Evolutionary conservation across 2,113 vertebrate genomes (phyloP), one percentile per base, ranked within the genome.

Genomic region (Zosterops pallidus): DNA sequence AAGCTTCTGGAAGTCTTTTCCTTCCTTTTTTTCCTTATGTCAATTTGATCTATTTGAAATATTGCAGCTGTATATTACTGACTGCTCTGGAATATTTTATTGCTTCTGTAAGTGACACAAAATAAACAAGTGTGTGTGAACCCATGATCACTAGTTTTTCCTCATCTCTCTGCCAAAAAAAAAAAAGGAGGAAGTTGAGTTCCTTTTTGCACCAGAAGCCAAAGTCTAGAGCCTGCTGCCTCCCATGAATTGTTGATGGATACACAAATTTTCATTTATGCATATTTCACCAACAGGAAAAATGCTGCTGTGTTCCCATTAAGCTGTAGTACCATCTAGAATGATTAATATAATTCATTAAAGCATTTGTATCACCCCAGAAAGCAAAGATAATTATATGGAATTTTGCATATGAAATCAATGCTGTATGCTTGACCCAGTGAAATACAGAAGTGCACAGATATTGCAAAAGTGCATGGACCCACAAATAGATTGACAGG

Each of bases 111-210:
- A 85, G 25, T 65, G 37, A 50, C 26, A 83, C 25, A 57, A 70
- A 74, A 78, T 28, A 57, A 71, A 50, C 35, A 64, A 76, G 13
- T 18, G 13, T 46, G 11, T 72, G 19, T n/a, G 41, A 89, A 56
- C 7, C 14, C 31, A 26, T 44, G 0, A 12, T 22, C 0, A 0
- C 11, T 17, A 41, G 12, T 60, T 96, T 55, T 31, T 87, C 55
- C 44, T 69, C 41, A 37, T 42, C 6, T 63, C 17, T 77, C 46
- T 80, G 46, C 9, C n/a, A 75, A 85, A 75, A 12, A 39, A 37
- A 52, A 55, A 57, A 57, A 65, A 46, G 33, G 20, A 62, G 56
- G 19, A 77, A 62, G 9, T 4, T 69, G 55, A 41, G 25, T 90
- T 22, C 6, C 35, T 79, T 85, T 85, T 39, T 76, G 6, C 23